phyloP scores from a whole-genome alignment of 2,888 invertebrate species.

The Galerucella nymphaeae region DNA sequence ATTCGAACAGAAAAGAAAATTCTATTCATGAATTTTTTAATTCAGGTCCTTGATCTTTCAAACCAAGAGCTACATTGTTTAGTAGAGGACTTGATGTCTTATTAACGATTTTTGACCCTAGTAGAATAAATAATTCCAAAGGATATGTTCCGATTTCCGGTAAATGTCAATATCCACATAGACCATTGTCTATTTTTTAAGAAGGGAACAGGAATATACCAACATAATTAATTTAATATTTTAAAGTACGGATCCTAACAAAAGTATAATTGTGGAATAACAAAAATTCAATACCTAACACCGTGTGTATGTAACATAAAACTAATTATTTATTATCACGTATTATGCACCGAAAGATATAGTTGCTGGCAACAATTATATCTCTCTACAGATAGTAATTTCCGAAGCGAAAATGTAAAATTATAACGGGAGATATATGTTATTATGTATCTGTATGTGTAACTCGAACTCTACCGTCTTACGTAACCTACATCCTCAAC shows the following conservation, averaged over 20 bases:
- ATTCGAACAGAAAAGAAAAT: background rate
- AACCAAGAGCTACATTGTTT: background rate
- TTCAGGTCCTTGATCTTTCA: background rate
- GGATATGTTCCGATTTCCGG: background rate
- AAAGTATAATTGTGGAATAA: background rate
- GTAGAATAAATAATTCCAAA: background rate
- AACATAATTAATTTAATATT: no score
- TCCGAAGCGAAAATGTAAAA: background rate
- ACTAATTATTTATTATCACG: constrained; percentile 1
- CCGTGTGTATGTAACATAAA: background rate
- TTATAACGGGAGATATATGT: background rate
- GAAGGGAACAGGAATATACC: no score
- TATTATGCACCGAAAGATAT: background rate
- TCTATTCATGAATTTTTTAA: background rate
- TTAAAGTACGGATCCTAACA: no score
- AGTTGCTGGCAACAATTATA: background rate
- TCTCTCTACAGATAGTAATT: background rate
- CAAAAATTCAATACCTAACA: background rate
- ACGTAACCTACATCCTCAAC: constrained; percentile 24
- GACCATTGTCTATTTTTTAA: no score
- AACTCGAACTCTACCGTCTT: constrained; percentile 25
- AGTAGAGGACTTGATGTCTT: background rate
- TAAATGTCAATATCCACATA: background rate
- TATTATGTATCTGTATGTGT: constrained; percentile 19
- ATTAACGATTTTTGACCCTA: constrained; percentile 6